Percentiles rank a stretch among this genome's conserved stretches.
Conservation (phyloP, 2,888 invertebrate genomes). For the Cerceris rybyensis region DNA sequence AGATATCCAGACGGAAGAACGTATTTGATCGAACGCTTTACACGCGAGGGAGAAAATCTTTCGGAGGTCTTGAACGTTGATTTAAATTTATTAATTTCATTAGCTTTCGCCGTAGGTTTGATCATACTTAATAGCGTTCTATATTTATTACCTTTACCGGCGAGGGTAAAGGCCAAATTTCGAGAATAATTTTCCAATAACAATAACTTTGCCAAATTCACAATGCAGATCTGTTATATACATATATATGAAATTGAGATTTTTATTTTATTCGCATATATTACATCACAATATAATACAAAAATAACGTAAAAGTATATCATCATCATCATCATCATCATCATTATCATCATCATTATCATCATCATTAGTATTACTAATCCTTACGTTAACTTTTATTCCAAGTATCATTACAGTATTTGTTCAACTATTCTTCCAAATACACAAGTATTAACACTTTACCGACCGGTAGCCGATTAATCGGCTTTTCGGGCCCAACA, state of each 20-base stretch:
- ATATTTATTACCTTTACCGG: conserved; percentile 92
- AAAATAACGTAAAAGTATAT: conserved; percentile 14
- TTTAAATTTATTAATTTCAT: conserved; percentile 91
- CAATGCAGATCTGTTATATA: not conserved
- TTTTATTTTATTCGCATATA: conserved; percentile 8
- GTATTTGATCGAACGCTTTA: conserved; percentile 88
- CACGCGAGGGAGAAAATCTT: conserved; percentile 83
- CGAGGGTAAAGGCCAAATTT: conserved; percentile 93
- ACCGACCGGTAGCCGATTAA: too few relatives aligned
- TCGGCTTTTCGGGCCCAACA: too few relatives aligned
- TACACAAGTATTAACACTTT: too few relatives aligned
- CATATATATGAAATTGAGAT: conserved; percentile 9
- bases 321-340: conserved; percentile 1
- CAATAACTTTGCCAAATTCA: too few relatives aligned
- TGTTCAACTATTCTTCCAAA: too few relatives aligned
- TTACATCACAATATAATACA: conserved; percentile 31
- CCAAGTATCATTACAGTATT: too few relatives aligned
- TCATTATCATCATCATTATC: too few relatives aligned
- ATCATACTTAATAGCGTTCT: conserved; percentile 92
- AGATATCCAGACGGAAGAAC: conserved; percentile 88
- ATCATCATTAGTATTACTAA: too few relatives aligned
- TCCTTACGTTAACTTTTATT: too few relatives aligned
- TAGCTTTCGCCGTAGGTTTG: conserved; percentile 92
- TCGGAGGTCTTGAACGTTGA: conserved; percentile 87
- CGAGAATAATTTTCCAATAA: conserved; percentile 89